These are phyloP conservation scores for Drepanosiphum platanoidis DNA, from an alignment of 2,888 invertebrate species.

Conservation along the genomic window DNA sequence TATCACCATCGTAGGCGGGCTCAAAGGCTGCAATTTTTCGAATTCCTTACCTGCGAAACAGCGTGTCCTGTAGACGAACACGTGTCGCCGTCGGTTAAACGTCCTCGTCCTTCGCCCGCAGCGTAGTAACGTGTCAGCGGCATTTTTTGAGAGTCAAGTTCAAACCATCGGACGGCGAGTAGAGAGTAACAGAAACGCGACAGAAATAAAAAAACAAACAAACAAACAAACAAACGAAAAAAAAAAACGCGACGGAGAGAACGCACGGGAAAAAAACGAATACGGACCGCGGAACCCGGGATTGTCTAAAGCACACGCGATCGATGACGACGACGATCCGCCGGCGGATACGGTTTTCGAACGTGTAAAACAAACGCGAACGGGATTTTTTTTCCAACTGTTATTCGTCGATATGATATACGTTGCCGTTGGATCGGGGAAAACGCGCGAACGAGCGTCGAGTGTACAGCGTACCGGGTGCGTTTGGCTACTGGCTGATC, in stretches of 20 bases:
- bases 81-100: not conserved
- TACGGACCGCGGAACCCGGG: too few species aligned
- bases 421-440: not conserved
- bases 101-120: not conserved
- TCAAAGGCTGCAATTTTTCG: too few species aligned
- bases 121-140: not conserved
- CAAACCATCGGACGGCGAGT: not conserved
- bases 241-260: too few species aligned
- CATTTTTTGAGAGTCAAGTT: not conserved
- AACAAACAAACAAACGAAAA: too few species aligned
- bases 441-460: not conserved
- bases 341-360: not conserved
- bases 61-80: not conserved
- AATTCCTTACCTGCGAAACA: not conserved
- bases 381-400: not conserved
- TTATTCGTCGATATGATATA: too few species aligned
- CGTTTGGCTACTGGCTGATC: constrained; percentile 53
- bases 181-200: too few species aligned
- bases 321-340: not conserved
- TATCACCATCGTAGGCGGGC: not conserved
- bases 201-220: too few species aligned
- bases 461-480: constrained; percentile 28
- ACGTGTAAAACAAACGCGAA: not conserved
- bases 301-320: not conserved
- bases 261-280: not conserved